phyloP scores from a whole-genome alignment of 2,113 vertebrate genomes.

The Pelecanus crispus region DNA sequence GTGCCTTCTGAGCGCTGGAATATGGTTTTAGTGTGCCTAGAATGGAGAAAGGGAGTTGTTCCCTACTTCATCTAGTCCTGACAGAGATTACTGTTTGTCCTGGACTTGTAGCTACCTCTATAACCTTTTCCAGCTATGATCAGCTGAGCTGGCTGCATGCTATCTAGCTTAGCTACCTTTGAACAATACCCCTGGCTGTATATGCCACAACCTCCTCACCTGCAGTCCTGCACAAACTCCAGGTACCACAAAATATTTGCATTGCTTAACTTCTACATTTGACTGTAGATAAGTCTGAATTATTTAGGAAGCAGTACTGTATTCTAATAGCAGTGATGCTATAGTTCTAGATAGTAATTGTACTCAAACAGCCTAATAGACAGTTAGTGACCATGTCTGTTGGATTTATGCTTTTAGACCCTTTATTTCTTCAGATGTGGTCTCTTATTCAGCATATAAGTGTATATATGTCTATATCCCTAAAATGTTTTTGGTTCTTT shows the following conservation, averaged over 20 bases:
- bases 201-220: neutral
- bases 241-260: neutral
- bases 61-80: neutral
- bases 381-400: neutral
- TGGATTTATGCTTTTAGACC: neutral
- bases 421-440: neutral
- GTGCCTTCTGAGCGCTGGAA: neutral
- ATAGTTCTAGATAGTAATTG: neutral
- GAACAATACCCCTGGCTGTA: neutral
- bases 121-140: neutral
- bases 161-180: neutral
- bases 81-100: neutral
- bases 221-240: neutral
- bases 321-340: neutral
- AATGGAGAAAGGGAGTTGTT: neutral
- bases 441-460: neutral
- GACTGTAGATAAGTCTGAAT: neutral
- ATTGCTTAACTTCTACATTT: neutral
- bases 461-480: neutral
- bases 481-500: neutral
- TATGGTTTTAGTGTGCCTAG: neutral
- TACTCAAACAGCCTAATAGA: neutral
- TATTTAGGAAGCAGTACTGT: neutral
- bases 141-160: neutral
- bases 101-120: neutral